Conservation (phyloP, 2,113 vertebrate genomes). For the Salminus brasiliensis region DNA sequence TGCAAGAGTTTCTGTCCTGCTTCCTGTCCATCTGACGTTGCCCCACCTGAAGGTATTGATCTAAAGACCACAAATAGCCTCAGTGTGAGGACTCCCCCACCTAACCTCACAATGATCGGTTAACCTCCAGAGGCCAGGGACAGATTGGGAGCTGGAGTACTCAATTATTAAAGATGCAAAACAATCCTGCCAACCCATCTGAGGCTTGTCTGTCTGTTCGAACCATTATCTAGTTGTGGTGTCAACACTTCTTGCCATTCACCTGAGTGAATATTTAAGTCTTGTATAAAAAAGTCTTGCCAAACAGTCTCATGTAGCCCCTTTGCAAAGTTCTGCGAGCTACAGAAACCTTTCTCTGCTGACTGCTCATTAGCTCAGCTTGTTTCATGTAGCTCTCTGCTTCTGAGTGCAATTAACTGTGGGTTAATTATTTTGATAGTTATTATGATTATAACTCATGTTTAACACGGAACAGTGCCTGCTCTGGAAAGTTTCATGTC, state of each 20-base stretch:
- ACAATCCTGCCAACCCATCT: slow-evolving; percentile 19
- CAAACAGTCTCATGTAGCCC: neutral
- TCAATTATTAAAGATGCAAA: slow-evolving; percentile 48
- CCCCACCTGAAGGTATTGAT: slow-evolving; percentile 38
- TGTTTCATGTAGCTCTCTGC: neutral
- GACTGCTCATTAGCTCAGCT: neutral
- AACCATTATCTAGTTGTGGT: slow-evolving; percentile 26
- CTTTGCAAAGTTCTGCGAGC: neutral
- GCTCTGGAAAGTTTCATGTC: slow-evolving; percentile 19
- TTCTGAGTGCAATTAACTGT: slow-evolving; percentile 26
- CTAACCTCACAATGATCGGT: slow-evolving; percentile 23
- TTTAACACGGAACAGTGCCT: neutral
- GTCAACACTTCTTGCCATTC: neutral
- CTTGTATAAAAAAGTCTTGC: slow-evolving; percentile 1
- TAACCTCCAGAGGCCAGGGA: slow-evolving; percentile 25
- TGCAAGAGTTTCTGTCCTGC: slow-evolving; percentile 7
- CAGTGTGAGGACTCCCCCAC: neutral
- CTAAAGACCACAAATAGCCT: slow-evolving; percentile 40
- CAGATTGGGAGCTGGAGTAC: slow-evolving; percentile 29
- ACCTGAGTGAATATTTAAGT: slow-evolving; percentile 21
- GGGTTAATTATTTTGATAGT: slow-evolving; percentile 38
- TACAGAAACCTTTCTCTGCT: neutral
- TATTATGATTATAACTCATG: slow-evolving; percentile 21
- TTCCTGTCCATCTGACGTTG: slow-evolving; percentile 30
- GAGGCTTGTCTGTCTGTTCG: slow-evolving; percentile 13